Conservation (phyloP, 1,140 invertebrate species). For the fruit fly (Drosophila melanogaster) region Release_6_plus_ISO1_MT NT_033777.3:26841501-26842000, state of each 20-base stretch:
- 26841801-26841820: constrained; percentile 76
- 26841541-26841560: constrained; percentile 54
- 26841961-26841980: constrained; percentile 47
- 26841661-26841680: constrained; percentile 27
- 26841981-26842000: constrained; percentile 27
- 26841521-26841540: constrained; percentile 30
- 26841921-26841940: constrained; percentile 36
- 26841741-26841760: constrained; percentile 43
- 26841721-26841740: constrained; percentile 68
- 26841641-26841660: constrained; percentile 29
- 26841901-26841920: constrained; percentile 42
- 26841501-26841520: constrained; percentile 55
- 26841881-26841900: constrained; percentile 60
- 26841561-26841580: constrained; percentile 54
- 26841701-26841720: constrained; percentile 63
- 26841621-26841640: constrained; percentile 12
- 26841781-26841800: constrained; percentile 68
- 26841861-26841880: constrained; percentile 29
- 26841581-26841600: constrained; percentile 32
- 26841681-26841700: constrained; percentile 53
- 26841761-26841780: constrained; percentile 15
- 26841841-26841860: constrained; percentile 36
- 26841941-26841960: constrained; percentile 6
- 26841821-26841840: constrained; percentile 55
- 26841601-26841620: constrained; percentile 34